Base-by-base conservation (phyloP, 2,888 invertebrate species). In the Agriopis leucophaearia region DNA sequence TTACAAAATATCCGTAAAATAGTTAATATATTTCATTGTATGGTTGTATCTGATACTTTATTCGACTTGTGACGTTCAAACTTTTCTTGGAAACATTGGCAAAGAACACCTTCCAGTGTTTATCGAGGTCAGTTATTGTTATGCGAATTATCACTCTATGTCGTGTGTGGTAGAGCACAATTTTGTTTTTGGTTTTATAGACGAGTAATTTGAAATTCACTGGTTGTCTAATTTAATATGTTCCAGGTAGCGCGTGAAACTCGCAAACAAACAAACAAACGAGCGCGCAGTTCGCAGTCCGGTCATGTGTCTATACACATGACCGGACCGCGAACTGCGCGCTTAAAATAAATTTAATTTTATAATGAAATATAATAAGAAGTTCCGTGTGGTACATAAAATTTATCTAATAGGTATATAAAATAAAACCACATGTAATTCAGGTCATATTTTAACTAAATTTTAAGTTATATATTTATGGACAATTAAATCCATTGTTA, bases 211-310 rank as follows among this genome's bases (percentile, higher is more conserved):
- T 85, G 74, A 80, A 81, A 88, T 87, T 88, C 88, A 78, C 74
- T 70, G 65, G 79, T 75, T 78, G 85, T 84, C 73, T 70, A 78
- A 78, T 77, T 83, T 82, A 80, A 86, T 80, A 81, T 71, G 77
- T 87, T 86, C 88, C 83, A 82, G 79, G 88, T 85, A 87, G 80
- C 82, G 77, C 78, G 81, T 78, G 83, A 78, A 80, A 77, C 75
- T 78, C 70, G 72, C 69, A 72, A 77, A 79, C 79, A 81, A 85
- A 82, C 79, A 85, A 81, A 81, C 74, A 71, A 66, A 74, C 61
- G 68, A 66, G 75, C 61, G 68, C 73, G 13, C 15, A 7, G 55
- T 40, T 55, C 56, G 35, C 52, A 8, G 36, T n/a, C n/a, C 8
- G n/a, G 0, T 52, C 15, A 38, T n/a, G n/a, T n/a, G n/a, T n/a